Evolutionary conservation across 1,140 invertebrate genomes (phyloP), one percentile per base, ranked within the genome.

Genomic region (Doryteuthis pealeii): DNA sequence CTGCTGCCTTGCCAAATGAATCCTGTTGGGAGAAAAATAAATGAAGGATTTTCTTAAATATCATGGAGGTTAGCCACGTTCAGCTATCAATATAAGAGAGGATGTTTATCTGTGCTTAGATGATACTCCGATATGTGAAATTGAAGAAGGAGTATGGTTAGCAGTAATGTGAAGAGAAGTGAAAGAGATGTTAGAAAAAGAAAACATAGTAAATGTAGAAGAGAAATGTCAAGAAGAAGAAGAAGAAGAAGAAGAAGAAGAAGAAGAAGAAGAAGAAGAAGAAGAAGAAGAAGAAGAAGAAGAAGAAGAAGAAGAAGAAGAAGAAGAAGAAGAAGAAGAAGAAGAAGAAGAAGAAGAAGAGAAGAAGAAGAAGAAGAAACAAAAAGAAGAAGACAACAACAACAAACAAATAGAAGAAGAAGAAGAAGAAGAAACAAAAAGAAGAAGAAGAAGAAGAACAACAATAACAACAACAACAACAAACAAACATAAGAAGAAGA

Each of bases 311-410:
- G 72, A 73, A 28, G 33, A 31, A 73, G 72, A 73, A 33, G 62
- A 31, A 73, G 72, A 73, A 49, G 30, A 30, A 73, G 71, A 73
- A 43, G 22, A 58, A 43, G 35, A 43, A 31, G 26, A 31, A 43
- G 35, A 43, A 0, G 31, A 31, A 70, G 35, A 28, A 14, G 22
- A 58, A 2, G 72, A 73, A 15, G 54, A 32, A 70, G 72, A 69
- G 72, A 68, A 58, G 66, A 31, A 73, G 72, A 35, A 28, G 66
- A n/a, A n/a, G n/a, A n/a, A n/a, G n/a, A n/a, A n/a, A n/a, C n/a
- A n/a, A n/a, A n/a, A n/a, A n/a, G n/a, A n/a, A n/a, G n/a, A n/a
- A n/a, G n/a, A n/a, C n/a, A n/a, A n/a, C n/a, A n/a, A n/a, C n/a
- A n/a, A n/a, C n/a, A n/a, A n/a, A n/a, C n/a, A n/a, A n/a, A n/a